A percentile compares a stretch with the other conserved stretches of the same genome.
Conservation (phyloP, 2,888 invertebrate genomes). For the Acleris holmiana region DNA sequence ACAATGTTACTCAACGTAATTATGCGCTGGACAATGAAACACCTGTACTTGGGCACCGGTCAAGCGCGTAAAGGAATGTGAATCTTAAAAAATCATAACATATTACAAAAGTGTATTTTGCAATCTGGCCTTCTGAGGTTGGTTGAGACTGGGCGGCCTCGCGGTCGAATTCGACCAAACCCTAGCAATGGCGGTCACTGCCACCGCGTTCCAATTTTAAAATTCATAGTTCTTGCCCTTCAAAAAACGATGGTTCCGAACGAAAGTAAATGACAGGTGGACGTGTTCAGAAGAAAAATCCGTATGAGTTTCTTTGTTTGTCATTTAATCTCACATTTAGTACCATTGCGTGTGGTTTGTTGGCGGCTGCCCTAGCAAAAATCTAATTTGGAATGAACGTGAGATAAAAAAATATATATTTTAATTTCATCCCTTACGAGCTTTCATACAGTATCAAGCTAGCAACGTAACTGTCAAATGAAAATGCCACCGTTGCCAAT, state of each 20-base stretch:
- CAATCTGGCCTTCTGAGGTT: slow-evolving; percentile 41
- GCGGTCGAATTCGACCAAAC: slow-evolving; percentile 39
- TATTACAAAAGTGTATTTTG: slow-evolving; percentile 38
- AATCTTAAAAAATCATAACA: slow-evolving; percentile 36
- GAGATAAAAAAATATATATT: too few species aligned
- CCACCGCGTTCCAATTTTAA: slow-evolving; percentile 39
- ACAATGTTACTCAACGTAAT: neutral
- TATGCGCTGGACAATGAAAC: neutral
- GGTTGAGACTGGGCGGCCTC: slow-evolving; percentile 42
- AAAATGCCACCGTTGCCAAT: too few species aligned
- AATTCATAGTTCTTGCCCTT: slow-evolving; percentile 24
- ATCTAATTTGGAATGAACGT: too few species aligned
- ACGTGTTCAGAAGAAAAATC: too few species aligned
- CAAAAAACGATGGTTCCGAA: slow-evolving; percentile 8
- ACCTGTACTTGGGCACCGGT: neutral
- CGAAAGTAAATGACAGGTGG: neutral
- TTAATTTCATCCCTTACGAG: too few species aligned
- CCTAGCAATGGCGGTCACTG: slow-evolving; percentile 43
- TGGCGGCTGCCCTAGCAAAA: too few species aligned
- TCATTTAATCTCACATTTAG: too few species aligned
- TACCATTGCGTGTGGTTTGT: too few species aligned
- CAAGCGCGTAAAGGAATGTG: slow-evolving; percentile 24
- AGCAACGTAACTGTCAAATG: too few species aligned
- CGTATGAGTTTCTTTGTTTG: too few species aligned
- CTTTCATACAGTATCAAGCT: too few species aligned